Evolutionary conservation across 2,113 vertebrate species (phyloP).

Genomic region (Aix galericulata): DNA sequence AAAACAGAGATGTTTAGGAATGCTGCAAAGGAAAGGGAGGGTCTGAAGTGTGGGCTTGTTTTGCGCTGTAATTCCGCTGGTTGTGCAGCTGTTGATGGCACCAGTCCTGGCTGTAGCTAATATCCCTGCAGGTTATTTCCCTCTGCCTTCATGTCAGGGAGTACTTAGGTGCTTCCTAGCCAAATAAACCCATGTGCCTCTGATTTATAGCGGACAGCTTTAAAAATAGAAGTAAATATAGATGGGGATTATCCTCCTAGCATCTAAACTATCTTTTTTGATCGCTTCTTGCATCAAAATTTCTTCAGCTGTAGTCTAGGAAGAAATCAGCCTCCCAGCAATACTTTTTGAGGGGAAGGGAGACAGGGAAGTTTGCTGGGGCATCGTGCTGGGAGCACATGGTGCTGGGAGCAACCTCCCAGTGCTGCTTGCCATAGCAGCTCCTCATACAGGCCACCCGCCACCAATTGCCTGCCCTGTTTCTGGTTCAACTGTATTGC

Average conservation of each 20-base stretch:
- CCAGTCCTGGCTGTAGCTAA: background rate
- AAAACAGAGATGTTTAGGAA: background rate
- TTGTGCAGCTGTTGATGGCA: background rate
- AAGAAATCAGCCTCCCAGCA: background rate
- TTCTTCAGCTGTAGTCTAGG: background rate
- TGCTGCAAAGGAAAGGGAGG: background rate
- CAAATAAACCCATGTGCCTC: background rate
- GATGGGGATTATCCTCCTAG: background rate
- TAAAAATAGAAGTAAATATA: too few relatives aligned
- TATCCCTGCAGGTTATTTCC: background rate
- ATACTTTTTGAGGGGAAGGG: background rate
- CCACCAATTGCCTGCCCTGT: background rate
- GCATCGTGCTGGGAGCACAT: background rate
- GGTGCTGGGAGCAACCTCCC: background rate
- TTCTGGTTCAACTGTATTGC: background rate
- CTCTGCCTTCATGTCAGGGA: background rate
- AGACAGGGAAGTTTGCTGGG: background rate
- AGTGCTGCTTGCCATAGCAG: background rate
- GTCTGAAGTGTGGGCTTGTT: background rate
- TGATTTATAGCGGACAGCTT: background rate
- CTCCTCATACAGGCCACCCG: rapidly evolving
- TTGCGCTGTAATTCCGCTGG: background rate
- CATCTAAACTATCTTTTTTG: background rate
- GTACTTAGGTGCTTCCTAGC: rapidly evolving
- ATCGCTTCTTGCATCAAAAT: background rate